These are phyloP conservation scores for Simalia tracyae DNA, from an alignment of 2,797 vertebrate species.

Conservation along the genomic window DNA sequence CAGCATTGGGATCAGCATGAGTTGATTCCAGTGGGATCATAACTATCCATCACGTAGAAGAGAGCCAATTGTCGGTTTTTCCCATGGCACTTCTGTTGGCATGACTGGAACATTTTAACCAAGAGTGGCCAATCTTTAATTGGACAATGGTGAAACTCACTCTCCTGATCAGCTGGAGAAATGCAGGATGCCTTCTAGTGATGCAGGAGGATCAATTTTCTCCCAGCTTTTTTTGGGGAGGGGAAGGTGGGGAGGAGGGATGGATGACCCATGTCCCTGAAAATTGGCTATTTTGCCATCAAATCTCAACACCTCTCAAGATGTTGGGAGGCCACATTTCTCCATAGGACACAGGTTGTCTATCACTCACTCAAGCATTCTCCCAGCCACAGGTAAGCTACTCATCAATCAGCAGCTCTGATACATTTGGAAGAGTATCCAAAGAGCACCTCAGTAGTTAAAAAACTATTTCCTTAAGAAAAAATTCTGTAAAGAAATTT, in stretches of 20 bases:
- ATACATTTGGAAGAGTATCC: not conserved
- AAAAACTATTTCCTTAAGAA: slow-evolving; percentile 17
- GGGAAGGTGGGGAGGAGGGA: not conserved
- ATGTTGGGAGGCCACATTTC: not conserved
- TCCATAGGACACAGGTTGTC: not conserved
- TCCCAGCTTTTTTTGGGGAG: not conserved
- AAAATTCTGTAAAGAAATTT: slow-evolving; percentile 39
- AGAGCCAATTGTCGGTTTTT: not conserved
- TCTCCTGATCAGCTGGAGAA: not conserved
- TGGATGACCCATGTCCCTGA: not conserved
- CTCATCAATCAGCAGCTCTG: not conserved
- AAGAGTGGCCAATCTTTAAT: not conserved
- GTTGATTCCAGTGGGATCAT: not conserved
- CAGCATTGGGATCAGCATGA: not conserved
- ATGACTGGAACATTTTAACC: not conserved
- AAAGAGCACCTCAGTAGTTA: slow-evolving; percentile 1
- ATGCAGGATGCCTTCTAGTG: not conserved
- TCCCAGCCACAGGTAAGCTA: not conserved
- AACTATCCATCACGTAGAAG: not conserved
- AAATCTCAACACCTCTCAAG: not conserved
- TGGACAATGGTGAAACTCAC: not conserved
- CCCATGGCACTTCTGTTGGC: not conserved
- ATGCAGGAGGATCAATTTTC: not conserved
- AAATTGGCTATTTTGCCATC: not conserved
- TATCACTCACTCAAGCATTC: not conserved